Percentiles rank a stretch among this genome's conserved stretches.
Conservation (phyloP, 2,797 vertebrate species). For the Cuculus canorus region DNA sequence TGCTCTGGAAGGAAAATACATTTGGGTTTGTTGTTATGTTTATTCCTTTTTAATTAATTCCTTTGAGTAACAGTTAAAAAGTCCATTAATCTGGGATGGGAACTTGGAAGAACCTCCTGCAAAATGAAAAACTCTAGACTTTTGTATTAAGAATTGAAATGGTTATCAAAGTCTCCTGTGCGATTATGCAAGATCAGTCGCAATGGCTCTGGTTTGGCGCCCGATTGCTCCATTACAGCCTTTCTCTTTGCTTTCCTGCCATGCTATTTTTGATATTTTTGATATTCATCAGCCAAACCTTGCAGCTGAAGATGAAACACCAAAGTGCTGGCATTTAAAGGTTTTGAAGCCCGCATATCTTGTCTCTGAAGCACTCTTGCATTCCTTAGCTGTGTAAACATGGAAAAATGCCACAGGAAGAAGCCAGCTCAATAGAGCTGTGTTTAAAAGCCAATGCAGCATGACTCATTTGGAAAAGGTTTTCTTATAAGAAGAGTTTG, state of each 20-base stretch:
- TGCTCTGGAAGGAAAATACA: neutral
- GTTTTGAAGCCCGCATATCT: constrained; percentile 4
- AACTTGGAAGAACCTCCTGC: neutral
- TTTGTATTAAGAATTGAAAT: neutral
- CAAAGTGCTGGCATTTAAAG: neutral
- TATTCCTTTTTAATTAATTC: neutral
- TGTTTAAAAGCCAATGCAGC: neutral
- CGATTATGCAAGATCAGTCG: neutral
- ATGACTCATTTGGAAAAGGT: constrained; percentile 33
- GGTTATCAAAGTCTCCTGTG: neutral
- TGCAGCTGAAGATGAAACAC: constrained; percentile 33
- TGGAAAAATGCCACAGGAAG: constrained; percentile 32
- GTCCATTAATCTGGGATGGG: neutral
- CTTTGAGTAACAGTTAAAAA: neutral
- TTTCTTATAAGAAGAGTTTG: constrained; percentile 39
- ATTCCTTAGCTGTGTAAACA: constrained; percentile 25
- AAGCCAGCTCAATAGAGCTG: neutral
- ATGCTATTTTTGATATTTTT: neutral
- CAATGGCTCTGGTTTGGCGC: neutral
- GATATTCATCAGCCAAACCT: neutral
- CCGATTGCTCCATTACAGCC: neutral
- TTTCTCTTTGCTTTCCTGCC: constrained; percentile 1
- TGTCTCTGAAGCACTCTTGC: neutral
- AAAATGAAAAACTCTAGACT: neutral
- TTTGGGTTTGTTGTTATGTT: neutral